Base-by-base conservation (phyloP, 2,888 invertebrate genomes). In the Erebia aethiops region DNA sequence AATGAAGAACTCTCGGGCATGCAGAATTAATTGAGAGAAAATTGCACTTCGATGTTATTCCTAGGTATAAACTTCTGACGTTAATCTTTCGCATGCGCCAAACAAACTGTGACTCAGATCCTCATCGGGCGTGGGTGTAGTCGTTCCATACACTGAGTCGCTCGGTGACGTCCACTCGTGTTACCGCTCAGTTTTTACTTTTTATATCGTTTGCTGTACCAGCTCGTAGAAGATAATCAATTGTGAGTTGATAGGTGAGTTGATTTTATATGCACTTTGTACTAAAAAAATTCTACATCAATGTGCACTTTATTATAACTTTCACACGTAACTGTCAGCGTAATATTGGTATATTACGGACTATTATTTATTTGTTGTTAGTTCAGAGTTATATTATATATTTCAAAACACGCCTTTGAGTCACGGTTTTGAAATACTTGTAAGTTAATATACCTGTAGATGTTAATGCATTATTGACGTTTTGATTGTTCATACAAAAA, bases 11-110 rank as follows among this genome's bases (percentile, higher is more conserved):
- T 43, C 43, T 43, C 10, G 11, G 43, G 43, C 43, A 11, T 43
- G 43, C 11, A 10, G 35, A 7, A 35, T 54, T 54, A 54, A 52
- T 63, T 57, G 1, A 61, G 51, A 46, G 52, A 68, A 41, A 21
- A 68, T 61, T 60, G 35, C 46, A 60, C 52, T 61, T 68, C 16
- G 8, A 61, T 52, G 14, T 62, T 41, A 51, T 61, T 67, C 26
- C 49, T 26, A 35, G 35, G 35, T 35, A 51, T 60, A 60, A 64
- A 65, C 54, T 63, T 63, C 63, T 65, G 67, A 70, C 61, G 54
- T 70, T 67, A 70, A 67, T 67, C 66, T 74, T 75, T 79, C 83
- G 82, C 82, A 81, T 81, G 83, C 82, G 82, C 80, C 72, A 72
- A 69, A 76, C 77, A 76, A 76, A 76, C 75, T 77, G 77, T 83